These are phyloP conservation scores for Malurus cyaneus DNA, from an alignment of 2,113 vertebrate species.

Conservation along the genomic window DNA sequence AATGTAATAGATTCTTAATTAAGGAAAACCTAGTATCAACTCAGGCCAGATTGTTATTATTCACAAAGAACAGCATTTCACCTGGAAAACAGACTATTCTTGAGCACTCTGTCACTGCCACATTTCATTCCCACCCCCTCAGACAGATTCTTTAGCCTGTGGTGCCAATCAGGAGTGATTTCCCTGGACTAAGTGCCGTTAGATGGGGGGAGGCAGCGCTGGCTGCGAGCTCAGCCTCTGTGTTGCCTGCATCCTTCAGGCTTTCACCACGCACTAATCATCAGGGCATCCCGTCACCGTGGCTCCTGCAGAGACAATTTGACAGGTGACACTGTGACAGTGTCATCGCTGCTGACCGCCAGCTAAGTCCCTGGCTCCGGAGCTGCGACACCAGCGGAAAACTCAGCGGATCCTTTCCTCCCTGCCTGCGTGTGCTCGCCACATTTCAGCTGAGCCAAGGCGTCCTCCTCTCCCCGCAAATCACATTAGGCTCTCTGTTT, in stretches of 20 bases:
- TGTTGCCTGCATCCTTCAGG: background rate
- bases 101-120: background rate
- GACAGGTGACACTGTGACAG: conserved; percentile 38
- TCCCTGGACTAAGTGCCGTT: background rate
- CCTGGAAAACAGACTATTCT: background rate
- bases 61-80: background rate
- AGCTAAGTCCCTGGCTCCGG: conserved; percentile 18
- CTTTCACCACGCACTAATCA: background rate
- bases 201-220: background rate
- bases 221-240: background rate
- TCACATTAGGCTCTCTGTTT: background rate
- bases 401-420: background rate
- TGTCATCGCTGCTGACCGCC: background rate
- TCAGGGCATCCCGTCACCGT: background rate
- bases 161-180: conserved; percentile 21
- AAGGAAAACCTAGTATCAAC: background rate
- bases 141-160: background rate
- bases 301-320: conserved; percentile 42
- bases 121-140: background rate
- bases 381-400: background rate
- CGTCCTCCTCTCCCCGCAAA: background rate
- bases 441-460: background rate
- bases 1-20: background rate
- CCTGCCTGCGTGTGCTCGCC: rapidly evolving
- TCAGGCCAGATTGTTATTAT: background rate